These are phyloP conservation scores for Parus major DNA, from an alignment of 2,113 vertebrate species.

Conservation along the genomic window DNA sequence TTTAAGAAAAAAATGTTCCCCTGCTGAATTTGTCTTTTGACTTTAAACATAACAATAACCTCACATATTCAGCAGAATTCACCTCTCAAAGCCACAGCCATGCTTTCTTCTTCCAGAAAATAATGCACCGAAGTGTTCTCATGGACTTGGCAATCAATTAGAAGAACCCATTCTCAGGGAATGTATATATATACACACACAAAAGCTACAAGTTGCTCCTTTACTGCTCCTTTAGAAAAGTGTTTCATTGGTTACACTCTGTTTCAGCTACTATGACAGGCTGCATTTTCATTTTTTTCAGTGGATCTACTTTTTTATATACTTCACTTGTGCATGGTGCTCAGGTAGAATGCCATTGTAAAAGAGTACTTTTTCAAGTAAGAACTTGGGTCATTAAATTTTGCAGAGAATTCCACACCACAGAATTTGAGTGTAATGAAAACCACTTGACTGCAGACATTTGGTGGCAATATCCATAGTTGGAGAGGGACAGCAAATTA, in stretches of 20 bases:
- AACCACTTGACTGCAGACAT: background rate
- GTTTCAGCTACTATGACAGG: background rate
- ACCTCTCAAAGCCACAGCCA: background rate
- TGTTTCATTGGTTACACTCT: background rate
- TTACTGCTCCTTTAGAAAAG: background rate
- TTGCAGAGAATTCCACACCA: background rate
- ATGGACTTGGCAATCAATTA: background rate
- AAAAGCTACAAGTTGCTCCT: background rate
- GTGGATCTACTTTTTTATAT: background rate
- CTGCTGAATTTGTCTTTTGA: background rate
- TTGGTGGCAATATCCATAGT: background rate
- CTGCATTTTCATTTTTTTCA: background rate
- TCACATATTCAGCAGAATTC: conserved; percentile 5
- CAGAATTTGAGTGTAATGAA: background rate
- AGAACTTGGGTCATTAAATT: background rate
- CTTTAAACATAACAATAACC: background rate
- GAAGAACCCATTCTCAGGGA: background rate
- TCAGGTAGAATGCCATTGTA: background rate
- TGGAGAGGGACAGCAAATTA: conserved; percentile 2
- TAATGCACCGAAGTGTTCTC: background rate
- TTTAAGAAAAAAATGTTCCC: background rate
- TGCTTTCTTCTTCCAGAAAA: background rate
- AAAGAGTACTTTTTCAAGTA: background rate
- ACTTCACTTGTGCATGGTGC: background rate
- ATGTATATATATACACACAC: background rate